Percentiles rank a stretch among this genome's conserved stretches.
Evolutionary conservation across 1,140 invertebrate species (phyloP).

Genomic region (Drosophila kikkawai): DNA sequence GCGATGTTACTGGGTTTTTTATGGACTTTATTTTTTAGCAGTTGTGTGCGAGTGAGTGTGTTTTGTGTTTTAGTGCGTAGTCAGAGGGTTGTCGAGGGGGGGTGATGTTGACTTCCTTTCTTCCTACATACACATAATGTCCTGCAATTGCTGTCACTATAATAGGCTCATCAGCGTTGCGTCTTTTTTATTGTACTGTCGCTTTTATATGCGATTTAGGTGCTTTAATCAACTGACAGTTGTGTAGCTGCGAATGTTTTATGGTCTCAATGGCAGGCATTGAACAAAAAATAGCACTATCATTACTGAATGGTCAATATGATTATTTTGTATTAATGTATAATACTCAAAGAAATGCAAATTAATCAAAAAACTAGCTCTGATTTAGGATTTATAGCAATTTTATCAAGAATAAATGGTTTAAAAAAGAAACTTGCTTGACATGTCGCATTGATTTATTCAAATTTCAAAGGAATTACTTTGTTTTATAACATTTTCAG

Average conservation of each 20-base stretch:
- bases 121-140: background rate
- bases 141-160: conserved; percentile 61
- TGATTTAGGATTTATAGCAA: background rate
- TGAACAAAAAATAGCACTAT: background rate
- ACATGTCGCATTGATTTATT: background rate
- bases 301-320: background rate
- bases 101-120: conserved; percentile 44
- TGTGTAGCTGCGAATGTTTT: conserved; percentile 43
- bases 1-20: conserved; percentile 54
- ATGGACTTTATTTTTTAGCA: conserved; percentile 80
- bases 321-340: background rate
- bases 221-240: conserved; percentile 77
- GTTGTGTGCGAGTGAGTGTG: conserved; percentile 53
- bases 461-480: too few relatives aligned
- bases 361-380: background rate
- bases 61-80: conserved; percentile 58
- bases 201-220: conserved; percentile 57
- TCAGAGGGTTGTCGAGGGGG: conserved; percentile 31
- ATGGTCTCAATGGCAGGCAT: conserved; percentile 21
- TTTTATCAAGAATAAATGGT: background rate
- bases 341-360: background rate
- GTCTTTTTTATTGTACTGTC: conserved; percentile 60
- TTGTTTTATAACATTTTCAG: too few relatives aligned
- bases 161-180: conserved; percentile 74
- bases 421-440: background rate